Base-by-base conservation (phyloP, 2,888 invertebrate species). In the Euplagia quadripunctaria region DNA sequence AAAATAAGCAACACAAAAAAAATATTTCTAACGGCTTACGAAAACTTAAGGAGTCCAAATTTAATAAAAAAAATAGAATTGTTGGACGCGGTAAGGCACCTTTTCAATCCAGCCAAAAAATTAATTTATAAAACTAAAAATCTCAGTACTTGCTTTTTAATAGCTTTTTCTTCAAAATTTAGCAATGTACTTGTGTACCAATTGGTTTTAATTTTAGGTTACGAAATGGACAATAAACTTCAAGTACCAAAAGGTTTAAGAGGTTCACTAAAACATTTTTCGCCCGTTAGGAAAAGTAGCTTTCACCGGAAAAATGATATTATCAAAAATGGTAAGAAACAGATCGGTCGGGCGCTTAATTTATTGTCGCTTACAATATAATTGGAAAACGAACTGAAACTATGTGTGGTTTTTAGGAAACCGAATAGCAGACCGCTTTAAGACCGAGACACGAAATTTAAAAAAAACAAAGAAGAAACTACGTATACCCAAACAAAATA, bases 181-280 rank as follows among this genome's bases (percentile, higher is more conserved):
- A n/a, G 55, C 55, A 64, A 64, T n/a, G 43, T 7, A 64, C 9
- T 64, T 64, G 64, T 43, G 12, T 43, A 17, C n/a, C n/a, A 64
- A 64, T 64, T 64, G 64, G 43, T 64, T 64, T 64, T n/a, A 64
- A 64, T 64, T 64, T 46, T 64, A 46, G 64, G 64, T 46, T 64
- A 64, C 46, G 46, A 64, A 64, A 64, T 46, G 64, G 43, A 11
- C n/a, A 14, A 20, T 11, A n/a, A 14, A 64, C 64, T 12, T 20
- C 43, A 12, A n/a, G 20, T 20, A 3, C 12, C n/a, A 64, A 55
- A 20, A n/a, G n/a, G n/a, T 46, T n/a, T 64, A n/a, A 46, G 46
- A 64, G 12, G 20, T 12, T 20, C 20, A 14, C n/a, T 64, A 64
- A 64, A 64, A 46, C 20, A 14, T 46, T 12, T 64, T 20, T 64